These are phyloP conservation scores for Todiramphus chloris DNA, from an alignment of 2,113 vertebrate genomes.

Conservation along the genomic window DNA sequence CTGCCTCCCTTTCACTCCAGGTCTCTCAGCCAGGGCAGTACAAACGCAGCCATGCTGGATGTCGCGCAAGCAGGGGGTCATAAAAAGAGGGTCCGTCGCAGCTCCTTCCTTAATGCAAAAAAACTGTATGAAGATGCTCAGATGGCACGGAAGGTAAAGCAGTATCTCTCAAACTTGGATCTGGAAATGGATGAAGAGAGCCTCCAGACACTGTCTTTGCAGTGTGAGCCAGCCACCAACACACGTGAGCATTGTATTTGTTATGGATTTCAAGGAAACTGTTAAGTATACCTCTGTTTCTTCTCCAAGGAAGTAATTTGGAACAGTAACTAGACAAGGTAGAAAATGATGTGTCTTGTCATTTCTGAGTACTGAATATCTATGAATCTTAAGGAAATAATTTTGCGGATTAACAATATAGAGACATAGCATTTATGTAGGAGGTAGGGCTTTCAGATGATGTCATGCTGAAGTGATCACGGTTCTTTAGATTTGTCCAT, in stretches of 20 bases:
- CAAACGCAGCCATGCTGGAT: constrained; percentile 90
- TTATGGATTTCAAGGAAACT: background rate
- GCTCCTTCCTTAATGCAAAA: constrained; percentile 98
- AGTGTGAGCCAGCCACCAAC: constrained; percentile 93
- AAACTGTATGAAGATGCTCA: constrained; percentile 98
- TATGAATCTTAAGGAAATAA: background rate
- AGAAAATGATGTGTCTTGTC: background rate
- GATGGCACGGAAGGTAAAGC: constrained; percentile 96
- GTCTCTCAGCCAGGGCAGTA: constrained; percentile 96
- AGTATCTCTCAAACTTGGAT: constrained; percentile 93
- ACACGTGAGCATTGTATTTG: constrained; percentile 80
- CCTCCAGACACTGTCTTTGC: constrained; percentile 90
- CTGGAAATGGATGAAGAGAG: constrained; percentile 96
- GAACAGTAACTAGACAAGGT: background rate
- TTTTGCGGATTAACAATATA: background rate
- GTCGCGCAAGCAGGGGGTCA: constrained; percentile 93
- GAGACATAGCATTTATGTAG: background rate
- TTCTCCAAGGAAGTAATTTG: background rate
- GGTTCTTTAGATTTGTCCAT: background rate
- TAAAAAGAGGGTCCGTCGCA: constrained; percentile 96
- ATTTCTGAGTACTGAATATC: background rate
- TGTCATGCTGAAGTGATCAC: background rate
- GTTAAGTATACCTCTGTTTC: background rate
- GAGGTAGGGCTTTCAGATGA: background rate
- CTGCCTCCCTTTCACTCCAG: constrained; percentile 65